phyloP scores from a whole-genome alignment of 2,888 invertebrate species.

The Caenorhabditis drosophilae region DNA sequence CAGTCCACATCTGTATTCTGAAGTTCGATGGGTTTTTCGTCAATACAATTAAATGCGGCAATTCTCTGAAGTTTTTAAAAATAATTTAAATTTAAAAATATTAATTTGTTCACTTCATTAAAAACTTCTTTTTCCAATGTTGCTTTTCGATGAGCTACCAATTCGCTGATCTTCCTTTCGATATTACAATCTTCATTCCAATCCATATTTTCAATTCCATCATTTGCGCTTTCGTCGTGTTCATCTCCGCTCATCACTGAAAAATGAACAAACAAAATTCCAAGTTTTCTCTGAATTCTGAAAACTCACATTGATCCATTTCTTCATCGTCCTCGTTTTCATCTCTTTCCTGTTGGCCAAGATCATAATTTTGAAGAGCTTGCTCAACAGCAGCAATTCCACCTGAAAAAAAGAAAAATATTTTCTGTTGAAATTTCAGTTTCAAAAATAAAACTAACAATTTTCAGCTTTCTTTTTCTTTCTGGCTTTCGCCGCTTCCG shows the following conservation, averaged over 20 bases:
- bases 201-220: background rate
- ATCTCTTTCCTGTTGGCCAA: background rate
- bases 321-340: background rate
- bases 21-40: constrained; percentile 13
- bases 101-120: background rate
- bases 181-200: background rate
- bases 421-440: background rate
- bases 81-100: background rate
- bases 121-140: background rate
- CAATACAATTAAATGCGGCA: background rate
- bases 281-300: no score
- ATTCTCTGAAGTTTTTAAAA: background rate
- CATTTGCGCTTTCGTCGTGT: background rate
- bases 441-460: background rate
- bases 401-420: background rate
- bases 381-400: background rate
- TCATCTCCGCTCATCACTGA: no score
- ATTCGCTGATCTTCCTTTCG: background rate
- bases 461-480: background rate
- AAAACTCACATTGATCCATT: no score
- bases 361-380: background rate
- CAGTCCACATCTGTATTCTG: constrained; percentile 23
- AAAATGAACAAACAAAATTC: no score
- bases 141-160: background rate
- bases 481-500: background rate